Evolutionary conservation across 2,113 vertebrate species (phyloP), one percentile per base, ranked within the genome.

Genomic region (Noturus placidus): DNA sequence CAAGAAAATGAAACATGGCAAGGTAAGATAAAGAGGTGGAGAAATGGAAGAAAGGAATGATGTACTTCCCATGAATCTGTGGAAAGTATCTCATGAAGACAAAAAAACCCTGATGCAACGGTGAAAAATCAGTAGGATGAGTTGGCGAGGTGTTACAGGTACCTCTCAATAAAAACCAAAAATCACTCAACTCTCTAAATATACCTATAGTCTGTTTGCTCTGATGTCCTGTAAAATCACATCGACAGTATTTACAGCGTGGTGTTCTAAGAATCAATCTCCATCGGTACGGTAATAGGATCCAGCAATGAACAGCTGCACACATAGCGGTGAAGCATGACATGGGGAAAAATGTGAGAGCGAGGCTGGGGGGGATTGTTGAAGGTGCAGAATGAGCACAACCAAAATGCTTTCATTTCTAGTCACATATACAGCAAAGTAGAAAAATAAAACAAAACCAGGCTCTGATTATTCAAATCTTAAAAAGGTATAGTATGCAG

Each of bases 261-360:
- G 35, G 15, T 35, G 77, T 88, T 72, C 78, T 81, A 82, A 82
- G 70, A 86, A 86, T 77, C 79, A 61, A 69, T 57, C 5, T n/a
- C 56, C 79, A 87, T n/a, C 22, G 38, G 82, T 74, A 63, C n/a
- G 35, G 89, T 82, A 83, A 90, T n/a, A 67, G 72, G 85, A 90
- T 82, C 87, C 46, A n/a, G 54, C 72, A 42, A 54, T 65, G 77
- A 88, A 88, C 89, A 90, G 89, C 89, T 88, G 89, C 89, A 69
- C 84, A 50, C 65, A 59, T 83, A 86, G 46, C 86, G 76, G 79
- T 63, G 67, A 57, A 87, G 17, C 79, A 67, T 27, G n/a, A 83
- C 67, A 38, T 76, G 35, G 78, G 65, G 33, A n/a, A 27, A 50
- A 72, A 22, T 38, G 65, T 30, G 10, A 7, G n/a, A n/a, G n/a